Evolutionary conservation across 2,888 invertebrate genomes (phyloP).

Genomic region (Thecophora atra): DNA sequence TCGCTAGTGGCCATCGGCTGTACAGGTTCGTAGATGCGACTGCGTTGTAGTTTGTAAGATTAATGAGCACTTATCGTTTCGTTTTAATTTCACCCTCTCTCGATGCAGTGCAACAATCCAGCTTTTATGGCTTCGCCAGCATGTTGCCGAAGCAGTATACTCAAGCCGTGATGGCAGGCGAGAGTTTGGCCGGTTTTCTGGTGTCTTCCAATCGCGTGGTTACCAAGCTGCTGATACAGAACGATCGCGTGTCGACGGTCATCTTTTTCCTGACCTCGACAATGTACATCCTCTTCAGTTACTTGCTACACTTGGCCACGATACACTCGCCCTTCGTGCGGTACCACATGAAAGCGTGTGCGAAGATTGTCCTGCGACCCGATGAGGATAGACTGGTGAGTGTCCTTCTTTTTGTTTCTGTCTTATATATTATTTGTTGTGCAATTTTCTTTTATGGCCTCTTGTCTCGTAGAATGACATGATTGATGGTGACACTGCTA

Average conservation of each 20-base stretch:
- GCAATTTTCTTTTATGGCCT: background rate
- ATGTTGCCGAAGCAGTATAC: slow-evolving; percentile 89
- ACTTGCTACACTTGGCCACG: slow-evolving; percentile 79
- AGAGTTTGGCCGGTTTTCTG: slow-evolving; percentile 86
- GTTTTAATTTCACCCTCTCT: background rate
- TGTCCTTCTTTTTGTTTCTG: slow-evolving; percentile 25
- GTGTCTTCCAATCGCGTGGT: slow-evolving; percentile 85
- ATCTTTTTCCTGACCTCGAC: slow-evolving; percentile 87
- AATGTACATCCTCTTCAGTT: slow-evolving; percentile 79
- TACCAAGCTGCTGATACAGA: slow-evolving; percentile 81
- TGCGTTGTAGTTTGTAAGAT: background rate
- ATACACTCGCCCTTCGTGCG: slow-evolving; percentile 84
- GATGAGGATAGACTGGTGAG: slow-evolving; percentile 74
- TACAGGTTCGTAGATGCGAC: slow-evolving; percentile 66
- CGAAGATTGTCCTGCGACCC: slow-evolving; percentile 83
- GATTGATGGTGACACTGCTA: slow-evolving; percentile 68
- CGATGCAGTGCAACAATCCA: slow-evolving; percentile 83
- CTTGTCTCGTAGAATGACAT: slow-evolving; percentile 70
- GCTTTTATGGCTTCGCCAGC: slow-evolving; percentile 93
- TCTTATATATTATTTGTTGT: too few relatives aligned
- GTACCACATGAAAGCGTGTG: slow-evolving; percentile 81
- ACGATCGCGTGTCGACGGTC: slow-evolving; percentile 83
- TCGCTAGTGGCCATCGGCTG: slow-evolving; percentile 88
- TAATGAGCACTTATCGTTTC: background rate
- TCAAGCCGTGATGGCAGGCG: slow-evolving; percentile 94